phyloP scores from a whole-genome alignment of 2,888 invertebrate genomes.

The Onthophagus sagittarius region DNA sequence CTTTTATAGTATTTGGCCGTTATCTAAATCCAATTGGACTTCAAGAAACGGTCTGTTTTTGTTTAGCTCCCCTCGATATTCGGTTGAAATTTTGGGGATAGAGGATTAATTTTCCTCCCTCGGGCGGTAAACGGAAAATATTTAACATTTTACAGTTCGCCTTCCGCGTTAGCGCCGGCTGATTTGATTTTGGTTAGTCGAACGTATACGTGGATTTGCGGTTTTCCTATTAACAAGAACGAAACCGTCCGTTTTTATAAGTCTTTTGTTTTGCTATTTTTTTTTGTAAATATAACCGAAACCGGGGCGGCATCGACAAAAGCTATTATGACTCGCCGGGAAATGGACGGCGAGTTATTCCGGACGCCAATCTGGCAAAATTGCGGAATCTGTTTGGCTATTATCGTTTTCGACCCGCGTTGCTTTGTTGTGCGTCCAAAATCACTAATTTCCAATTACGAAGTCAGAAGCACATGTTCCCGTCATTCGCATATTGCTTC shows the following conservation, averaged over 20 bases:
- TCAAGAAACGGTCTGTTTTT: neutral
- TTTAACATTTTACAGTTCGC: constrained; percentile 19
- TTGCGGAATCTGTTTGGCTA: neutral
- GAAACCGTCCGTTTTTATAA: neutral
- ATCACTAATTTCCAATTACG: neutral
- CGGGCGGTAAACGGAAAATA: constrained; percentile 13
- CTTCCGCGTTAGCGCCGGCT: constrained; percentile 9
- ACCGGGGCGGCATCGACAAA: neutral
- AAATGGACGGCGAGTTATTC: constrained; percentile 7
- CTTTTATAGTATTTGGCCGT: neutral
- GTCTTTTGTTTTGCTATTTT: neutral
- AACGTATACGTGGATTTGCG: neutral
- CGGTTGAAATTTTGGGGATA: neutral
- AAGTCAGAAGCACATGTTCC: neutral
- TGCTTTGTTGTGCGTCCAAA: neutral
- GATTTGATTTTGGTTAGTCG: constrained; percentile 14
- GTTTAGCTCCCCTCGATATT: neutral
- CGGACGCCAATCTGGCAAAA: neutral
- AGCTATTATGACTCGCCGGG: constrained; percentile 5
- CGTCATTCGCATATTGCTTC: neutral
- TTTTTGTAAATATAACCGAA: constrained; percentile 9
- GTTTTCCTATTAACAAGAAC: neutral
- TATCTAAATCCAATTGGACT: neutral
- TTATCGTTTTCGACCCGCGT: neutral
- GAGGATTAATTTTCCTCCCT: neutral